Evolutionary conservation across 2,113 vertebrate species (phyloP).

Genomic region (Anas platyrhynchos): DNA sequence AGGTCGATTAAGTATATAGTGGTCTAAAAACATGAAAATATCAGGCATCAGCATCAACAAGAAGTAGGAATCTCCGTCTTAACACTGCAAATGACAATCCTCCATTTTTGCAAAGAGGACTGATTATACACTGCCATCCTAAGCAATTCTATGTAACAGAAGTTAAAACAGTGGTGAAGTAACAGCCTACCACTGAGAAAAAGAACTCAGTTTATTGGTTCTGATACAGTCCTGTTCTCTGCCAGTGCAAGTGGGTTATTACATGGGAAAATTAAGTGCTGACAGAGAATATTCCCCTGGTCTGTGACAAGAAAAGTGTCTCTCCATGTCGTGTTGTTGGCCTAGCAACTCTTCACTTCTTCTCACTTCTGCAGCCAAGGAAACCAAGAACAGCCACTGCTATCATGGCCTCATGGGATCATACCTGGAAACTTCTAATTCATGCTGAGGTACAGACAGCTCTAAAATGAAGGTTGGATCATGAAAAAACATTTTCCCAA

Average conservation of each 20-base stretch:
- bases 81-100: neutral
- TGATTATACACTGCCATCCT: neutral
- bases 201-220: neutral
- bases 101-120: neutral
- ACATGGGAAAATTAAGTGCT: constrained; percentile 18
- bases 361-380: neutral
- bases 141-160: neutral
- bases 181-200: neutral
- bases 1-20: neutral
- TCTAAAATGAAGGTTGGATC: neutral
- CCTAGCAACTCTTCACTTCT: neutral
- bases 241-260: neutral
- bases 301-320: neutral
- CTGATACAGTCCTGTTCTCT: neutral
- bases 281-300: constrained; percentile 9
- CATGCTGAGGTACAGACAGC: neutral
- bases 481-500: neutral
- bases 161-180: neutral
- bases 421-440: neutral
- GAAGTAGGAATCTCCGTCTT: neutral
- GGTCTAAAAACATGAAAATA: neutral
- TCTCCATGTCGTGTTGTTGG: neutral
- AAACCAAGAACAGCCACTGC: neutral
- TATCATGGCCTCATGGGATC: neutral
- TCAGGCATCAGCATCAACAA: neutral